These are phyloP conservation scores for Canis aureus DNA, from an alignment of 2,113 vertebrate species.

Conservation along the genomic window DNA sequence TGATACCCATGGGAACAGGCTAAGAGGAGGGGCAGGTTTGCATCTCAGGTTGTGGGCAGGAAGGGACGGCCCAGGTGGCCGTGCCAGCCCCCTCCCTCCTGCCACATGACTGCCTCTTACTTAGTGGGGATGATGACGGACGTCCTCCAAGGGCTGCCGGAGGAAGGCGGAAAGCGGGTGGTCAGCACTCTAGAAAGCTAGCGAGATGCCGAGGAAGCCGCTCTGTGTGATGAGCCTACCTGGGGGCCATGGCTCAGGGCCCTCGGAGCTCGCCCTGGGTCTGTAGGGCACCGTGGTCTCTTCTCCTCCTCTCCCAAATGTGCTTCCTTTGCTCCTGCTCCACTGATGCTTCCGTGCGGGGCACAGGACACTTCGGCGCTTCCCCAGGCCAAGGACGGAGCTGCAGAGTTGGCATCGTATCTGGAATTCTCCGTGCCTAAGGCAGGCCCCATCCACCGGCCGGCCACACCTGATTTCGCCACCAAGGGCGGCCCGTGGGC, in stretches of 20 bases:
- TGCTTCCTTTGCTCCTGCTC: fast-evolving
- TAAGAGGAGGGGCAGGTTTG: fast-evolving
- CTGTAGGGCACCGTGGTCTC: fast-evolving
- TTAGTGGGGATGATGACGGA: fast-evolving
- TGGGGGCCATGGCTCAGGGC: fast-evolving
- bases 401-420: fast-evolving
- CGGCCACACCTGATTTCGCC: background rate
- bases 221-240: background rate
- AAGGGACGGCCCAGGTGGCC: fast-evolving
- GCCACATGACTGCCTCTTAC: background rate
- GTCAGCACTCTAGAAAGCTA: background rate
- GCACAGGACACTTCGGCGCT: fast-evolving
- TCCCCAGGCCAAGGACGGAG: fast-evolving
- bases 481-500: background rate
- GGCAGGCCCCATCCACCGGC: fast-evolving
- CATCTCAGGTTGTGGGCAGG: background rate
- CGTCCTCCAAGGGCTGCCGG: background rate
- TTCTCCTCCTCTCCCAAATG: background rate
- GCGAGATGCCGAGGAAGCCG: fast-evolving
- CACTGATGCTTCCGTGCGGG: fast-evolving
- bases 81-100: background rate
- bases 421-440: fast-evolving
- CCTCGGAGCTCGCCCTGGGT: background rate
- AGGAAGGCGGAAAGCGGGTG: background rate
- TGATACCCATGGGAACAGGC: background rate